Evolutionary conservation across 2,888 invertebrate genomes (phyloP), one percentile per base, ranked within the genome.

Genomic region (Plemyria rubiginata): DNA sequence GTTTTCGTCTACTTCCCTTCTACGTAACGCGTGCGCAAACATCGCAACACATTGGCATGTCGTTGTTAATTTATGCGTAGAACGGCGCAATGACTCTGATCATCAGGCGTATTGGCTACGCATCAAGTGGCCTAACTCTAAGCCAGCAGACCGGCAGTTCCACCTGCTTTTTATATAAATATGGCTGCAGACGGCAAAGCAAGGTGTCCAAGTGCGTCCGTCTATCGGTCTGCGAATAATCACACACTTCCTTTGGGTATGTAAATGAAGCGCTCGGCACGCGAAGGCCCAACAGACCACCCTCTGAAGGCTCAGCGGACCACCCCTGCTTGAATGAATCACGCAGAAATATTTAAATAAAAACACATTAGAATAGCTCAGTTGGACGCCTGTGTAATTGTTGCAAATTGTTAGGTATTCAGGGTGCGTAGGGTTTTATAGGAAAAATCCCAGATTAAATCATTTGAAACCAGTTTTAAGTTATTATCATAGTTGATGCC

Each of bases 191-290:
- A 58, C 49, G 55, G 56, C 32, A 43, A 57, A 12, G 36, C 57
- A 66, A 65, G 55, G 65, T 54, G 61, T 60, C 60, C 52, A 41
- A 68, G 77, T 78, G 80, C 81, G 82, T 85, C 84, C 79, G 85
- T 81, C 82, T 85, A 79, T 80, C 83, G 78, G 76, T 74, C 70
- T 36, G 72, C 72, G 71, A 75, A 77, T 87, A 87, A 87, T 87
- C 84, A 79, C 80, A 79, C 75, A 81, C 83, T 87, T 87, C 87
- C 88, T 84, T 80, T 76, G 82, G 76, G 79, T 84, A 89, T 89
- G 90, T 80, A 85, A 90, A 91, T 91, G 76, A 65, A 62, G 56
- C 66, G 63, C 65, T 50, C 60, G 77, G 82, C 91, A 91, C 90
- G 90, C 90, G 76, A 90, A 36, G 56, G 50, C 72, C 68, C 66